These are phyloP conservation scores for Gadopsis marmoratus DNA, from an alignment of 2,797 vertebrate species.

Conservation along the genomic window DNA sequence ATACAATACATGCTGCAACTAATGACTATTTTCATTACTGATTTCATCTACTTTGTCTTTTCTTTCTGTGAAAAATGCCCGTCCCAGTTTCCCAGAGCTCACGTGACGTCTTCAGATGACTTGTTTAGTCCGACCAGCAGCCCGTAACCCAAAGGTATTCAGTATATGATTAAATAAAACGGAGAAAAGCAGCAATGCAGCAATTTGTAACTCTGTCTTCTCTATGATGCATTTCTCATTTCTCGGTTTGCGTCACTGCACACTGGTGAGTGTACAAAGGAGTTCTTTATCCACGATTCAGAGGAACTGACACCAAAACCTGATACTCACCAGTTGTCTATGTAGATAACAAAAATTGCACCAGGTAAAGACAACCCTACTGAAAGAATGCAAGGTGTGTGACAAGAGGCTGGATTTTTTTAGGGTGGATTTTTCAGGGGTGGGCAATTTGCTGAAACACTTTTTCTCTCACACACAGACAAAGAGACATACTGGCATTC, in stretches of 20 bases:
- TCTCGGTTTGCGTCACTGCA: background rate
- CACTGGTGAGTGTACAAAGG: background rate
- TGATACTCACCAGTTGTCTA: background rate
- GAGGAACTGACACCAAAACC: background rate
- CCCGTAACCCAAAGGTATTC: background rate
- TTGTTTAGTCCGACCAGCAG: background rate
- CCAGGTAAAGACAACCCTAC: background rate
- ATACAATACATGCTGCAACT: background rate
- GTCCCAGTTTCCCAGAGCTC: background rate
- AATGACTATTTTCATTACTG: background rate
- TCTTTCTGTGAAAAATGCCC: background rate
- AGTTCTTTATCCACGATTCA: background rate
- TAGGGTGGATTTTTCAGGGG: too few species aligned
- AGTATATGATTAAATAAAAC: background rate
- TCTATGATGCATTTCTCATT: background rate
- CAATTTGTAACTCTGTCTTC: background rate
- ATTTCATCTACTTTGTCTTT: background rate
- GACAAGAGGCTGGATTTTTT: background rate
- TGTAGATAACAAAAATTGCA: background rate
- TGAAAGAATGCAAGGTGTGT: background rate
- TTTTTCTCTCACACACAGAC: background rate
- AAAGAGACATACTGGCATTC: background rate
- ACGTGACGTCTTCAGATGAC: background rate
- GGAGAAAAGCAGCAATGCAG: background rate
- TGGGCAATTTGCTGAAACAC: background rate